phyloP scores from a whole-genome alignment of 2,888 invertebrate species.

The Yponomeuta sedellus region DNA sequence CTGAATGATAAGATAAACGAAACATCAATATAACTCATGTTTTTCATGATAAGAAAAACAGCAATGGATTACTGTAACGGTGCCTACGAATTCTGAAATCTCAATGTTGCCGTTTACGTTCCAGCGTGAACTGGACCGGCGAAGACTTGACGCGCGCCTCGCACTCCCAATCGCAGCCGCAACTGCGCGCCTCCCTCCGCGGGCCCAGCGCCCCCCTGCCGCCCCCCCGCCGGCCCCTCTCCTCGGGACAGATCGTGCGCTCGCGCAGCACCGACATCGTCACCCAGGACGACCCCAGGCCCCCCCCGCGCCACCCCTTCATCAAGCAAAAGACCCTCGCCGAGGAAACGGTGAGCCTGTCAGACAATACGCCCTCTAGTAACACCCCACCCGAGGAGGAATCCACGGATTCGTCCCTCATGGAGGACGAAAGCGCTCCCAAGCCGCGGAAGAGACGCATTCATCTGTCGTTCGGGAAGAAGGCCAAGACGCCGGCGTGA shows the following conservation, averaged over 20 bases:
- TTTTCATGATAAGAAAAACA: no score
- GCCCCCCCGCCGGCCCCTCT: conserved; percentile 43
- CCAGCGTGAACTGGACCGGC: conserved; percentile 66
- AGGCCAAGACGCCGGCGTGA: conserved; percentile 74
- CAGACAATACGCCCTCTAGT: conserved; percentile 48
- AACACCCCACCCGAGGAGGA: conserved; percentile 78
- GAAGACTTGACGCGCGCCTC: conserved; percentile 53
- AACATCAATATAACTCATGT: no score
- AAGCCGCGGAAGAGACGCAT: conserved; percentile 78
- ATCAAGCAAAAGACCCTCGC: conserved; percentile 32
- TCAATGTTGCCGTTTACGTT: conserved; percentile 10
- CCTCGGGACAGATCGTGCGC: conserved; percentile 36
- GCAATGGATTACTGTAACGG: no score
- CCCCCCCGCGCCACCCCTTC: conserved; percentile 41
- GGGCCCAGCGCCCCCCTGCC: conserved; percentile 22
- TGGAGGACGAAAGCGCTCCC: conserved; percentile 76
- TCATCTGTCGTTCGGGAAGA: conserved; percentile 79
- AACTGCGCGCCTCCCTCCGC: conserved; percentile 45
- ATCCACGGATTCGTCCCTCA: conserved; percentile 82
- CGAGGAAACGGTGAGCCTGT: conserved; percentile 28
- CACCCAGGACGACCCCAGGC: conserved; percentile 39
- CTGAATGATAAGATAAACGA: no score
- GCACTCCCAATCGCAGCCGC: conserved; percentile 53
- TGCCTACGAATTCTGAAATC: no score
- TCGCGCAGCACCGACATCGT: conserved; percentile 22